Base-by-base conservation (phyloP, 92 coral and sea anemone genomes). In the Heliopora coerulea region DNA sequence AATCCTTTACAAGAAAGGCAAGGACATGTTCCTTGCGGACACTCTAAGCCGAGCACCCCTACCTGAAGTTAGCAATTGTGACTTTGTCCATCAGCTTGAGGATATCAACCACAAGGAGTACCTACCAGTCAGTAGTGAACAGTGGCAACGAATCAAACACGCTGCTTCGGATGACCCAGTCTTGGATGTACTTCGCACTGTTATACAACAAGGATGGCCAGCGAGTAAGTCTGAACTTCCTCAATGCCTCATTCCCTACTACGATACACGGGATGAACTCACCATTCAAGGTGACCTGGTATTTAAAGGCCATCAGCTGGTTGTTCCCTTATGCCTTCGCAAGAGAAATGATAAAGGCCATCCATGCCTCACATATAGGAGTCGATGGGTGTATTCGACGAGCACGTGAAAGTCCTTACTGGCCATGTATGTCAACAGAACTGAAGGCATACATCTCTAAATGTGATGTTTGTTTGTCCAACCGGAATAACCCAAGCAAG, bases 41-140 rank as follows among this genome's bases (percentile, higher is more conserved):
- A 79, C 83, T 32, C 52, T 79, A n/a, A n/a, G 23, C 35, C 76
- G 29, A 66, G 83, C 54, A 78, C 78, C 34, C 72, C 40, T 70
- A 59, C 59, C 31, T 56, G 46, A 77, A 78, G 74, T 65, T 49
- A 13, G 77, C 69, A 63, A n/a, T n/a, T n/a, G n/a, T n/a, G n/a
- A n/a, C n/a, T n/a, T n/a, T n/a, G n/a, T n/a, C n/a, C n/a, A n/a
- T n/a, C n/a, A n/a, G n/a, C n/a, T n/a, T n/a, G n/a, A n/a, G n/a
- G n/a, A 78, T 50, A 57, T 78, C 27, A 72, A 40, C 46, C 26
- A 67, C 29, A 48, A 31, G 54, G 69, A 40, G 26, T 73, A 54
- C 28, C 41, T 79, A 9, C 83, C 78, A 28, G 56, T 68, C 29
- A 60, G 76, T 31, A 58, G 68, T 44, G 68, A 79, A 50, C 70